A percentile compares a stretch with the other conserved stretches of the same genome.
Conservation (phyloP, 35 echinoderm and acorn worm genomes). For the Apostichopus californicus region DNA sequence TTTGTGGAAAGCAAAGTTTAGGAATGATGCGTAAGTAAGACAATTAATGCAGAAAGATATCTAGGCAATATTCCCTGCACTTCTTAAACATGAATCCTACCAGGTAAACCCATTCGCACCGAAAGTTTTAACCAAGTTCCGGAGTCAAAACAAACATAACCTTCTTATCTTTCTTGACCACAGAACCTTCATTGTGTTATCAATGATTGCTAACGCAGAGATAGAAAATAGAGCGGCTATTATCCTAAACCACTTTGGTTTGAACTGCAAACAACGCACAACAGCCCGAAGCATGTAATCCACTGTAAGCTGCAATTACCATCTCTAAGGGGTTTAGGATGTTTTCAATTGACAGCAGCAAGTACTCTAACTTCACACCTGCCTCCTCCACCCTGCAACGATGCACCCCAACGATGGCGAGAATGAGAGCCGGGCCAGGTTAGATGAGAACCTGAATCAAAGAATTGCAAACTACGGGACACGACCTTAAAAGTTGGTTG, state of each 20-base stretch:
- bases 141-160: background rate
- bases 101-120: no score
- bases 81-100: no score
- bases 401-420: no score
- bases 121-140: background rate
- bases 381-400: background rate
- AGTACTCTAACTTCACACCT: slow-evolving; percentile 7
- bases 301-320: slow-evolving; percentile 4
- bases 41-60: no score
- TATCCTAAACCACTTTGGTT: background rate
- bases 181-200: background rate
- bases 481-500: no score
- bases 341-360: background rate
- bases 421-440: no score
- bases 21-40: no score
- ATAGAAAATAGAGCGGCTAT: background rate
- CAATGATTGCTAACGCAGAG: background rate
- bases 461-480: no score
- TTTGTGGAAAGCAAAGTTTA: no score
- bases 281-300: slow-evolving; percentile 31
- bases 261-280: slow-evolving; percentile 9
- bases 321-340: slow-evolving; percentile 5
- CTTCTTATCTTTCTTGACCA: background rate
- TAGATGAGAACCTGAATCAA: no score
- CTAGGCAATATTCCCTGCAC: no score